A percentile compares a stretch with the other conserved stretches of the same genome.
Conservation (phyloP, 2,113 vertebrate genomes). For the Polypterus senegalus region DNA sequence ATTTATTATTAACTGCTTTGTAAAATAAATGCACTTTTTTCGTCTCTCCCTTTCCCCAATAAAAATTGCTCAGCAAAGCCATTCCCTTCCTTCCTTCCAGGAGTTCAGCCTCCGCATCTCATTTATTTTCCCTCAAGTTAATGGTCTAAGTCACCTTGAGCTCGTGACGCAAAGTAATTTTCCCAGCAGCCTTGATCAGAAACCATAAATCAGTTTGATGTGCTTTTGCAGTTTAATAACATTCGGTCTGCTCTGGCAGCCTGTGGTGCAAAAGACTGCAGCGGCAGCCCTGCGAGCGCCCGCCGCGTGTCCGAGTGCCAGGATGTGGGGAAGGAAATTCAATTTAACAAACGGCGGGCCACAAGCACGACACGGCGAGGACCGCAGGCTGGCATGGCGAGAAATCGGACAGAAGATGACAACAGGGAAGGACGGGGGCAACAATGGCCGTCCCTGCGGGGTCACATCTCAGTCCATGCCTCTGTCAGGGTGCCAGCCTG, state of each 20-base stretch:
- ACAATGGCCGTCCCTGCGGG: no score
- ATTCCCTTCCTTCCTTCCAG: slow-evolving; percentile 36
- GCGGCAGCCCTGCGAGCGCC: slow-evolving; percentile 32
- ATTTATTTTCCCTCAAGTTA: slow-evolving; percentile 69
- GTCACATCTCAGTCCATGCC: no score
- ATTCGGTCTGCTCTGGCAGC: slow-evolving; percentile 57
- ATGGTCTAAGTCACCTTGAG: slow-evolving; percentile 75
- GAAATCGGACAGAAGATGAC: no score
- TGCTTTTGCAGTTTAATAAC: slow-evolving; percentile 72
- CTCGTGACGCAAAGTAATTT: slow-evolving; percentile 68
- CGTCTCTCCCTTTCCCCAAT: slow-evolving; percentile 22
- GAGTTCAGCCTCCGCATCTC: slow-evolving; percentile 50
- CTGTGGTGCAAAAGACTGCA: slow-evolving; percentile 58
- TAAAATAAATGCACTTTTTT: slow-evolving; percentile 12
- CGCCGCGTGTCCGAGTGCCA: not conserved
- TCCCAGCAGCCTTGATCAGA: slow-evolving; percentile 73
- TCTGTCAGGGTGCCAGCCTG: no score
- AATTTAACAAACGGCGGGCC: no score
- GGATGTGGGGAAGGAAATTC: no score
- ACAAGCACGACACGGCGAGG: no score
- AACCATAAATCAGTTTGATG: slow-evolving; percentile 73
- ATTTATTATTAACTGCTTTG: slow-evolving; percentile 2
- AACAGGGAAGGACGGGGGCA: no score
- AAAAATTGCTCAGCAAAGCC: slow-evolving; percentile 43
- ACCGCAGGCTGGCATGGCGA: no score